phyloP scores from a whole-genome alignment of 2,113 vertebrate genomes.

The Tachuris rubrigastra region DNA sequence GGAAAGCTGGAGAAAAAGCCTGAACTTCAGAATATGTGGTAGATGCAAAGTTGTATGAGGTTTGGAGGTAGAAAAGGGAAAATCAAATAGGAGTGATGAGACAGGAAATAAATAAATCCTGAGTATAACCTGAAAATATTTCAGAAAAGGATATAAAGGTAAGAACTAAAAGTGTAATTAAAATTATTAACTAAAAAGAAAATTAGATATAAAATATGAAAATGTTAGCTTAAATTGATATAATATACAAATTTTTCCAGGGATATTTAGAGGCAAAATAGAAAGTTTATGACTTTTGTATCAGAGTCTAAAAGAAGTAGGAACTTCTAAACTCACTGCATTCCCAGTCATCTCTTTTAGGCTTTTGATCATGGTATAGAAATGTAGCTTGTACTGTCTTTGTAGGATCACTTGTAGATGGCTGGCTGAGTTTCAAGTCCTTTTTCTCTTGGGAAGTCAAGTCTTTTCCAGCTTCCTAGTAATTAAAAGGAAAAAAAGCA shows the following conservation, averaged over 20 bases:
- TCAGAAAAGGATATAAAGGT: neutral
- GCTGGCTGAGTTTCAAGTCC: conserved; percentile 44
- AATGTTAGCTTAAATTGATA: neutral
- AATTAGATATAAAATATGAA: neutral
- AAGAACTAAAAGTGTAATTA: neutral
- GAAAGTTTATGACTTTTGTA: neutral
- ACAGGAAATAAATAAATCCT: neutral
- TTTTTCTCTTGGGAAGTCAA: conserved; percentile 28
- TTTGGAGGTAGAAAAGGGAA: neutral
- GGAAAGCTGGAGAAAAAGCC: neutral
- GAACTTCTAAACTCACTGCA: neutral
- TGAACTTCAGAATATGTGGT: neutral
- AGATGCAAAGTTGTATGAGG: neutral
- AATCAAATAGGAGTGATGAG: neutral
- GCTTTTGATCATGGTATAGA: conserved; percentile 17
- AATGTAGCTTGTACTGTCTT: neutral
- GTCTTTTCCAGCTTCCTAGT: conserved; percentile 28
- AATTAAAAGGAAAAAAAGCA: conserved; percentile 15
- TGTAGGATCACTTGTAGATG: conserved; percentile 22
- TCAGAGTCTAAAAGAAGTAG: neutral
- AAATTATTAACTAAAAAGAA: neutral
- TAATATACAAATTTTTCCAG: neutral
- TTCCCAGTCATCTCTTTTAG: neutral
- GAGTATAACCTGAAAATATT: neutral
- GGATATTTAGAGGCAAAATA: neutral